These are phyloP conservation scores for Drosophila neonasuta DNA, from an alignment of 2,888 invertebrate genomes.

Conservation along the genomic window DNA sequence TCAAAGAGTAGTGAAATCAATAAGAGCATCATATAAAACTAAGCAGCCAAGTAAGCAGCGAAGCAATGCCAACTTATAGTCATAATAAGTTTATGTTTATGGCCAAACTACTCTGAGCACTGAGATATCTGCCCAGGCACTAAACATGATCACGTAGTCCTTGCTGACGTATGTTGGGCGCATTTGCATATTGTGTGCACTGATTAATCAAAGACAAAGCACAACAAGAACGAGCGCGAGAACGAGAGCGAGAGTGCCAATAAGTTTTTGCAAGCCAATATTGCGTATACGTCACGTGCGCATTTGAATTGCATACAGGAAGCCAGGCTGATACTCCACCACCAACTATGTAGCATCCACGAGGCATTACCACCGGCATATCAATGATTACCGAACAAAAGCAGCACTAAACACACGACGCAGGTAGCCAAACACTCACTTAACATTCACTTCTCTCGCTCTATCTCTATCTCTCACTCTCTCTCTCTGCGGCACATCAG, in stretches of 20 bases:
- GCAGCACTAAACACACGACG: constrained; percentile 31
- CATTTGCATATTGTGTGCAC: constrained; percentile 35
- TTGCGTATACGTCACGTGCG: constrained; percentile 69
- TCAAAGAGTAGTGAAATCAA: constrained; percentile 4
- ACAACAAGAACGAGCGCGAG: not conserved
- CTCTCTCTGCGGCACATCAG: constrained; percentile 7
- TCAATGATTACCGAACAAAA: constrained; percentile 60
- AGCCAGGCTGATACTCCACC: constrained; percentile 3
- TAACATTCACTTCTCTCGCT: constrained; percentile 21
- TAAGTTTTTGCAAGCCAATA: constrained; percentile 36
- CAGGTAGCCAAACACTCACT: constrained; percentile 41
- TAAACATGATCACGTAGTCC: constrained; percentile 39
- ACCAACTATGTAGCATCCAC: too few species aligned
- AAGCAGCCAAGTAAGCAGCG: not conserved
- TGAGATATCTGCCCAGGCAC: constrained; percentile 9
- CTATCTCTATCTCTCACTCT: not conserved
- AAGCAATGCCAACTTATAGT: not conserved
- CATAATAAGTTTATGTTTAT: constrained; percentile 25
- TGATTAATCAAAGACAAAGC: constrained; percentile 45
- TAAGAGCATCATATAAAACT: not conserved
- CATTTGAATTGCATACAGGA: constrained; percentile 18
- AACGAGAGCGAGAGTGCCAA: constrained; percentile 7
- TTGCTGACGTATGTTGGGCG: constrained; percentile 25
- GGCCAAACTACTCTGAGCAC: not conserved
- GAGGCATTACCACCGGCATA: constrained; percentile 37